Evolutionary conservation across 2,113 vertebrate genomes (phyloP), one percentile per base, ranked within the genome.

Genomic region (Todiramphus chloris): DNA sequence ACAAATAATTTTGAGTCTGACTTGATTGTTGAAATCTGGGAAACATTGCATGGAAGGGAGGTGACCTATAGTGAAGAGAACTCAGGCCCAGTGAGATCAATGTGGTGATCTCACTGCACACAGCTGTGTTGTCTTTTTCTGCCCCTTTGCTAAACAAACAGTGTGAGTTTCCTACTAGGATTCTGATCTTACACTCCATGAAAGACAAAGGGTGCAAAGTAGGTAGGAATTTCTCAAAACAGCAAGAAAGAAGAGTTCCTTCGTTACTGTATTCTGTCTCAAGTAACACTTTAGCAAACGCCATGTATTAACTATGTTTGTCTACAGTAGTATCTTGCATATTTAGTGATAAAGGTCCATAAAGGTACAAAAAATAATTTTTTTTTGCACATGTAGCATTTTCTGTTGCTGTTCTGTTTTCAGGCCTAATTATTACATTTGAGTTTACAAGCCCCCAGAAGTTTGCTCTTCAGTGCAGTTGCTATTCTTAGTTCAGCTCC

Each of bases 71-170:
- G 37, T 23, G 23, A 39, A 90, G 82, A 85, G 73, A 95, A 84
- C 95, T 89, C 72, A 94, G 80, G 56, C 81, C 27, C 75, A 73
- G 60, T 97, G 97, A 97, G 94, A 91, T 95, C 90, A 97, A 94
- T 6, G 35, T 83, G 87, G 86, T 96, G 95, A 97, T 92, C 95
- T 97, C 97, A 97, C 70, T 94, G 35, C 48, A 39, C 0, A 0
- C 97, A 97, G 96, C 95, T 97, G 95, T 89, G 81, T 80, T 96
- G 96, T 87, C 87, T 88, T 96, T 94, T 93, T 77, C 93, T 91
- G 37, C 70, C 67, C 48, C 62, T 86, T 46, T 75, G 60, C 87
- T 92, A 66, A 92, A 64, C 48, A 83, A 74, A 84, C 43, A 87
- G 59, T 55, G 27, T 50, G 48, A 77, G 11, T 33, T 80, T 78